These are phyloP conservation scores for Pitta sordida DNA, from an alignment of 2,113 vertebrate species.

Conservation along the genomic window DNA sequence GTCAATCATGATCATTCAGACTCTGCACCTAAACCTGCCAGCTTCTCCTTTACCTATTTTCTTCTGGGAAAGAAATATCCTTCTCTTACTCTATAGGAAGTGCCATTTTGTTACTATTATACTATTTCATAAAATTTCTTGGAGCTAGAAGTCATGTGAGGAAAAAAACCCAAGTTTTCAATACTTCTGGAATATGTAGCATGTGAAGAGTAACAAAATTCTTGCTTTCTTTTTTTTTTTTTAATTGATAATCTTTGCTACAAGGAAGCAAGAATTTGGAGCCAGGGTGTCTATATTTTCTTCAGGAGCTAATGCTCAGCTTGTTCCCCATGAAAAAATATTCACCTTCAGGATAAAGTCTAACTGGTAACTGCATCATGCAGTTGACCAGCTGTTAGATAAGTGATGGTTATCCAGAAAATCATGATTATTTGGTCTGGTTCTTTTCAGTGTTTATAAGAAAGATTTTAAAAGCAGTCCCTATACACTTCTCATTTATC, in stretches of 20 bases:
- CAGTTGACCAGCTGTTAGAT: background rate
- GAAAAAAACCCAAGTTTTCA: background rate
- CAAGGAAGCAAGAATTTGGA: background rate
- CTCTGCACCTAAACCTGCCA: background rate
- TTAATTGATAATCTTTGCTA: background rate
- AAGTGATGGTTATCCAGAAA: background rate
- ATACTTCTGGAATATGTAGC: background rate
- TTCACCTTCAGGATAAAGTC: background rate
- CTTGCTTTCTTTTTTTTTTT: background rate
- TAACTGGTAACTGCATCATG: background rate
- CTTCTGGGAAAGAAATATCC: background rate
- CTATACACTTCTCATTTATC: background rate
- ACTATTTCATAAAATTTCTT: background rate
- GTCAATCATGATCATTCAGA: background rate
- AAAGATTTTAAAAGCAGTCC: background rate
- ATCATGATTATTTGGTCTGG: background rate
- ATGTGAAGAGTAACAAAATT: background rate
- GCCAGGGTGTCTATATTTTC: background rate
- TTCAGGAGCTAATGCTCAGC: background rate
- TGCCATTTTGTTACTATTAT: background rate
- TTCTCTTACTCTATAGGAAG: background rate
- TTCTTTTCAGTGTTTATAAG: background rate
- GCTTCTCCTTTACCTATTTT: background rate
- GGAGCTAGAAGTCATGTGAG: background rate
- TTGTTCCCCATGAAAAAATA: background rate